Conservation (phyloP, 2,797 vertebrate genomes). For the Manis pentadactyla region DNA sequence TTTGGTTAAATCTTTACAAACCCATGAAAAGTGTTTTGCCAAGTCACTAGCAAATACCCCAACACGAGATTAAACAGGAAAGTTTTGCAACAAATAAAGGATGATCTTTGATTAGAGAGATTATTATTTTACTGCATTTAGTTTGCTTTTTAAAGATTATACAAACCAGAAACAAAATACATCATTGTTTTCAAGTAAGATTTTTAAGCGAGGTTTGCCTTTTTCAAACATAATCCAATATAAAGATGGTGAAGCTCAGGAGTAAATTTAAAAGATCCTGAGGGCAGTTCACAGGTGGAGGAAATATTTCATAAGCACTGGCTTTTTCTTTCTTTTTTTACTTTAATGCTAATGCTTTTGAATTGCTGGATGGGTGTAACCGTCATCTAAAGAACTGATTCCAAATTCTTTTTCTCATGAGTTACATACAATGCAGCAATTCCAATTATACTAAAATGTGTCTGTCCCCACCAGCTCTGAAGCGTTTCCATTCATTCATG, state of each 20-base stretch:
- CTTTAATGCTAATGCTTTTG: constrained; percentile 54
- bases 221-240: constrained; percentile 63
- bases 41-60: constrained; percentile 58
- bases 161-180: constrained; percentile 47
- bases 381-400: constrained; percentile 51
- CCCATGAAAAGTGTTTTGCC: constrained; percentile 72
- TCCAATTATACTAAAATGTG: not conserved
- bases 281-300: constrained; percentile 65
- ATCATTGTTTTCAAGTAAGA: constrained; percentile 71
- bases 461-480: not conserved
- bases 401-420: constrained; percentile 66
- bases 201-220: constrained; percentile 52
- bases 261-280: constrained; percentile 66
- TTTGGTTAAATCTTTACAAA: constrained; percentile 81
- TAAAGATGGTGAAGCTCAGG: constrained; percentile 17
- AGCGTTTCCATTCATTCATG: not conserved
- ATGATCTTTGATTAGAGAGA: constrained; percentile 43
- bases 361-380: constrained; percentile 61
- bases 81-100: constrained; percentile 58
- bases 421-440: not conserved
- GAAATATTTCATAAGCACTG: constrained; percentile 68
- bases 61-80: not conserved
- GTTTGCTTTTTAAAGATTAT: constrained; percentile 71
- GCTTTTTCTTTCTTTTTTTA: not conserved
- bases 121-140: constrained; percentile 51